phyloP scores from a whole-genome alignment of 2,797 vertebrate species.

The Hipposideros larvatus region DNA sequence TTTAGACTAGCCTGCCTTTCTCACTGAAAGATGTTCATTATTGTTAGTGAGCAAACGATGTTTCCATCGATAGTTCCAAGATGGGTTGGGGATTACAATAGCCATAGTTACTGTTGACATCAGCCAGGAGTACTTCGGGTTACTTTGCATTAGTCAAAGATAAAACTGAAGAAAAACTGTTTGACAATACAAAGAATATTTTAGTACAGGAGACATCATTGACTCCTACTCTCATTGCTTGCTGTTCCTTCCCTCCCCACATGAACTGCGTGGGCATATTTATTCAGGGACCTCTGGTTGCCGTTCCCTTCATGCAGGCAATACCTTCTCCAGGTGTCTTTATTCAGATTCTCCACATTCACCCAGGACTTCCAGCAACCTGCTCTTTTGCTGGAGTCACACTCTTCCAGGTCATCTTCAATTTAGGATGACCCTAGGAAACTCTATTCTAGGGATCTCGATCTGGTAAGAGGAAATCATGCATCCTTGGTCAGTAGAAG shows the following conservation, averaged over 20 bases:
- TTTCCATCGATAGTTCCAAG: not conserved
- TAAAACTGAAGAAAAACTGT: not conserved
- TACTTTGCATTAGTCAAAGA: not conserved
- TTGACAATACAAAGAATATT: not conserved
- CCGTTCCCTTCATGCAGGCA: not conserved
- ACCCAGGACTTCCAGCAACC: not conserved
- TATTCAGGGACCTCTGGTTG: not conserved
- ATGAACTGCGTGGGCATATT: not conserved
- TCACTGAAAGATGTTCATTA: not conserved
- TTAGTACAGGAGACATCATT: not conserved
- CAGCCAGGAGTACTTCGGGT: not conserved
- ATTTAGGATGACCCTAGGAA: not conserved
- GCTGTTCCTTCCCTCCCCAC: not conserved
- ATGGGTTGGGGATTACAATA: not conserved
- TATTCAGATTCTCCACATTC: not conserved
- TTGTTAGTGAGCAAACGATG: not conserved
- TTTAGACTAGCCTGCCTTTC: not conserved
- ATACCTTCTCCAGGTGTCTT: not conserved
- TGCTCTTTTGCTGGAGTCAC: not conserved
- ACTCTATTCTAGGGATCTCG: not conserved
- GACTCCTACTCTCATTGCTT: not conserved
- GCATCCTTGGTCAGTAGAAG: not conserved
- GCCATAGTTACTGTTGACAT: not conserved
- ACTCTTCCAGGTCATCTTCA: not conserved
- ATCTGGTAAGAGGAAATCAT: not conserved